These are phyloP conservation scores for Tor tambroides DNA, from an alignment of 2,113 vertebrate species.

Conservation along the genomic window DNA sequence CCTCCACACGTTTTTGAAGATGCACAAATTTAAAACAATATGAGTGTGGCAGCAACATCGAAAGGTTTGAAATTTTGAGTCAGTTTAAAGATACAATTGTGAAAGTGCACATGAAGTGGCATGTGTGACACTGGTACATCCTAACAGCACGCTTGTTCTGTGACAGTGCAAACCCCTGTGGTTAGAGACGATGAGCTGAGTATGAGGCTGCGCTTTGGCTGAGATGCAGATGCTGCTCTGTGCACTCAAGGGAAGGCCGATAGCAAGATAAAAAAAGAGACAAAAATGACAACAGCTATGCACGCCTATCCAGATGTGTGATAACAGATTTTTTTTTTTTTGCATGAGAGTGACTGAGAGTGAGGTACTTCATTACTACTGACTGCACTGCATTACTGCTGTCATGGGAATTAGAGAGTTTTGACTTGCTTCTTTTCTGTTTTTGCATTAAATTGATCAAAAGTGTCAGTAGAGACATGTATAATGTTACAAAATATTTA, in stretches of 20 bases:
- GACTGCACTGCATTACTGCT: conserved; percentile 21
- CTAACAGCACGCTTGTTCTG: background rate
- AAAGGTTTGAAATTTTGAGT: background rate
- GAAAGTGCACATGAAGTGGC: background rate
- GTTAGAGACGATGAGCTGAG: conserved; percentile 49
- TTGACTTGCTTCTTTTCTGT: background rate
- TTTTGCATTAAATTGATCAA: background rate
- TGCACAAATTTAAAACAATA: background rate
- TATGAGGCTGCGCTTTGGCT: background rate
- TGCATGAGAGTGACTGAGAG: background rate
- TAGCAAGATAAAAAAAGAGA: background rate
- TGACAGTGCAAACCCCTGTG: conserved; percentile 27
- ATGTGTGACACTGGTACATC: background rate
- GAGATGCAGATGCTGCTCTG: conserved; percentile 37
- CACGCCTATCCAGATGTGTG: background rate
- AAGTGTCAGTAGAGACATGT: background rate
- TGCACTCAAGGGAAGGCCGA: background rate
- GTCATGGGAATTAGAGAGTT: background rate
- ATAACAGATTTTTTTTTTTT: background rate
- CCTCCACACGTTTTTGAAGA: background rate
- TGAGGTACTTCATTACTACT: conserved; percentile 26
- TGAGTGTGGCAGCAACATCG: background rate
- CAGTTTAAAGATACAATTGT: background rate
- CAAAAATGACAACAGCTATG: background rate
- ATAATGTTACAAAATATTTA: background rate